Base-by-base conservation (phyloP, 2,888 invertebrate species). In the Anthoptus insignis region DNA sequence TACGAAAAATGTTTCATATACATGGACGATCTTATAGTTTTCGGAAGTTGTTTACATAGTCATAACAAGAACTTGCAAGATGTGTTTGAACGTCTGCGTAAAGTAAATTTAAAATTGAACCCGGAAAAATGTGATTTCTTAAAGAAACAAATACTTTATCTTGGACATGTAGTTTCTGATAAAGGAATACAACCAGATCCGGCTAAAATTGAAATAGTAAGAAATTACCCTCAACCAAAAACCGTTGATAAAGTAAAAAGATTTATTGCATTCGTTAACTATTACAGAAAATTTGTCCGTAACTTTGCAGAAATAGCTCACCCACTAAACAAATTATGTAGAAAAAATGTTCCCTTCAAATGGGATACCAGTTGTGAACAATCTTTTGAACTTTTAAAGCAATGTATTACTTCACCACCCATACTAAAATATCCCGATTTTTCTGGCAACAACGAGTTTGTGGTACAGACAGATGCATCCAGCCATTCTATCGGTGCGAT, bases 381-480 rank as follows among this genome's bases (percentile, higher is more conserved):
- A 47, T 19, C 56, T 19, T 69, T 66, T 47, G 39, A 58, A 45
- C 37, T 22, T 11, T 59, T 67, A 22, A 68, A 67, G 59, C 0
- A 65, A 9, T n/a, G 29, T 7, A n/a, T 65, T 29, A 52, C 22
- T 9, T 59, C 60, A 1, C 61, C 64, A 9, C 68, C 67, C 13
- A 58, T 70, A 16, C 39, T 68, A 52, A 53, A 66, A 52, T 67
- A 67, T 45, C 67, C 64, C n/a, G 59, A 64, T 34, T 66, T 68
- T 42, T 59, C 58, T 0, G 37, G 52, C 4, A 2, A 53, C n/a
- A 72, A 72, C 29, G 47, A 65, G 52, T 71, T 69, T 53, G 37
- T 67, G 13, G 21, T 71, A 29, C 58, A 66, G 27, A 67, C 71
- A 0, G 71, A 69, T 29, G 69, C 69, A 0, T 69, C 69, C 1